A percentile compares a stretch with the other conserved stretches of the same genome.
Conservation (phyloP, 1,140 invertebrate species). For the Drosophila kikkawai region DNA sequence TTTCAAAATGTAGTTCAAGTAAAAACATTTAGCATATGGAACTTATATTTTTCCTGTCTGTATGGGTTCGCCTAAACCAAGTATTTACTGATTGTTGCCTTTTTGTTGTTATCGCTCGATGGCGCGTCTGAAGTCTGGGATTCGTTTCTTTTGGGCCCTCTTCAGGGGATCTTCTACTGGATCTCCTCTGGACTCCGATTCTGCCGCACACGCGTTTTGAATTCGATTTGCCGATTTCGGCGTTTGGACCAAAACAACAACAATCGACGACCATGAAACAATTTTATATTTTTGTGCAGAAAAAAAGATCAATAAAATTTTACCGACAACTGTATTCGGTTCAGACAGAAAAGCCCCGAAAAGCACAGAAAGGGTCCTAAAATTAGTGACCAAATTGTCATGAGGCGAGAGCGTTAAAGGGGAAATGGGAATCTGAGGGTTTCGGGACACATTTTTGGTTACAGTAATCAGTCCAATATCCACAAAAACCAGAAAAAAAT, state of each 20-base stretch:
- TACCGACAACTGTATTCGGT: conserved; percentile 81
- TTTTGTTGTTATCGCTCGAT: conserved; percentile 56
- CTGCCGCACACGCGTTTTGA: conserved; percentile 59
- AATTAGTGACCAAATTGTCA: conserved; percentile 80
- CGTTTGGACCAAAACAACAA: conserved; percentile 34
- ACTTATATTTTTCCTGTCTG: conserved; percentile 7
- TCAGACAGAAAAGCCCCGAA: conserved; percentile 36
- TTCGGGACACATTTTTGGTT: conserved; percentile 73
- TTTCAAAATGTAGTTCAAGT: too few species aligned
- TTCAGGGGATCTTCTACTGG: conserved; percentile 52
- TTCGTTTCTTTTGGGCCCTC: conserved; percentile 31
- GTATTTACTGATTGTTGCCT: conserved; percentile 63
- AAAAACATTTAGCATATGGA: too few species aligned
- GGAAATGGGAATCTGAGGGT: conserved; percentile 9
- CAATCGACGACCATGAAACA: conserved; percentile 71
- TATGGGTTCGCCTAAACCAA: conserved; percentile 53
- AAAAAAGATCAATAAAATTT: conserved; percentile 82
- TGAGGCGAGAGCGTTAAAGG: conserved; percentile 39
- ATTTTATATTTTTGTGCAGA: conserved; percentile 78
- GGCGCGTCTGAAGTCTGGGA: conserved; percentile 51
- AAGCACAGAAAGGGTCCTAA: conserved; percentile 37
- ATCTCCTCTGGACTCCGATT: conserved; percentile 31
- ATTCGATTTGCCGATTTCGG: conserved; percentile 68
- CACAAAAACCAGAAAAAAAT: neutral
- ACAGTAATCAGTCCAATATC: conserved; percentile 44